Evolutionary conservation across 2,888 invertebrate genomes (phyloP).

Genomic region (Protonemura montana): DNA sequence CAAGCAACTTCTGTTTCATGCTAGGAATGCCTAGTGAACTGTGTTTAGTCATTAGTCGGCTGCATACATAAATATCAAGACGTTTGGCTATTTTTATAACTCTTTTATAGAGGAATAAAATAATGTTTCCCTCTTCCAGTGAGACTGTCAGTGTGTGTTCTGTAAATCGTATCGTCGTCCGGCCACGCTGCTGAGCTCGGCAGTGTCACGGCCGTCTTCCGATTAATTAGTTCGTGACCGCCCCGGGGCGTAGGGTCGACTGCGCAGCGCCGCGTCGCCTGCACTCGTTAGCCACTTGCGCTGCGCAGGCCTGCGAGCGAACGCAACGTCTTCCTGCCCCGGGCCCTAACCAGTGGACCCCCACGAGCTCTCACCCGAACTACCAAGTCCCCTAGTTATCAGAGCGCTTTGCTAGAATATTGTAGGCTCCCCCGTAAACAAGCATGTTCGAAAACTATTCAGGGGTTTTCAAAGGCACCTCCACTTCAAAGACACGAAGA

Average conservation of each 20-base stretch:
- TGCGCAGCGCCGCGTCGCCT: not conserved
- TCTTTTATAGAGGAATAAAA: constrained; percentile 33
- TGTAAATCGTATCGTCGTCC: not conserved
- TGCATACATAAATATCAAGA: constrained; percentile 19
- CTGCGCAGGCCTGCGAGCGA: not conserved
- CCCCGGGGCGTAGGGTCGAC: not conserved
- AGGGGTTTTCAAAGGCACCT: no score
- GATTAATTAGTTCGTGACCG: constrained; percentile 33
- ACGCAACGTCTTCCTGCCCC: not conserved
- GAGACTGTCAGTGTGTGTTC: not conserved
- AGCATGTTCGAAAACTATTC: no score
- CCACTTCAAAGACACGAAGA: not conserved
- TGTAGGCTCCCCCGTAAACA: no score
- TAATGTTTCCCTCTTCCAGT: constrained; percentile 29
- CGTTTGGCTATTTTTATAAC: not conserved
- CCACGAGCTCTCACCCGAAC: no score
- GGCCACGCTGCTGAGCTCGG: not conserved
- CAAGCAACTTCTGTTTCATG: not conserved
- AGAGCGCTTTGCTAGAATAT: no score
- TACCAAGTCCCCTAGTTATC: no score
- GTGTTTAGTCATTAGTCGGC: not conserved
- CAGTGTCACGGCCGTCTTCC: constrained; percentile 29
- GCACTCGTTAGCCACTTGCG: not conserved
- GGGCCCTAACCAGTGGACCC: no score
- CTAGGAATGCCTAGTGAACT: not conserved